Percentiles rank a stretch among this genome's conserved stretches.
Conservation (phyloP, 53 echinoderm and acorn worm genomes). For the Antedon mediterranea region DNA sequence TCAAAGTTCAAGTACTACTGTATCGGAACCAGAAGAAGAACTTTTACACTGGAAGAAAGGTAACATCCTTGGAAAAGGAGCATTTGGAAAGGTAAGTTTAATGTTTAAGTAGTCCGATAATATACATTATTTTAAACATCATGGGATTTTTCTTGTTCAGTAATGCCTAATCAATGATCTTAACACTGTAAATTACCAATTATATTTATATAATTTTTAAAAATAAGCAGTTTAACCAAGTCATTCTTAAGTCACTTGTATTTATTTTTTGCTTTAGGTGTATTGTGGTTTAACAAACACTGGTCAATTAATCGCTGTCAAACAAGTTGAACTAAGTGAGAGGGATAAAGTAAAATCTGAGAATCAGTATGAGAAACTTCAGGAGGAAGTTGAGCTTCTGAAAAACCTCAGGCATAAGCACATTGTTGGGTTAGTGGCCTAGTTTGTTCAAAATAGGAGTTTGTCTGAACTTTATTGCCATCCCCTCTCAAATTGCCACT, state of each 20-base stretch:
- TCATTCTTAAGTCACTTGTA: no score
- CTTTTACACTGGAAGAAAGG: slow-evolving; percentile 95
- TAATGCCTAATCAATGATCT: no score
- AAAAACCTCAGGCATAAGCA: slow-evolving; percentile 81
- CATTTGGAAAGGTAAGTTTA: slow-evolving; percentile 73
- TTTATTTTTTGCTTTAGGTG: slow-evolving; percentile 28
- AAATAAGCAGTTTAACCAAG: neutral
- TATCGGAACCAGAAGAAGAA: slow-evolving; percentile 60
- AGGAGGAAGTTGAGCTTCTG: slow-evolving; percentile 83
- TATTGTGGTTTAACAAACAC: slow-evolving; percentile 87
- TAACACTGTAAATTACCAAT: no score
- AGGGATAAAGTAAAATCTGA: slow-evolving; percentile 62
- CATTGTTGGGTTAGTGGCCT: slow-evolving; percentile 78
- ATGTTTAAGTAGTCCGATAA: no score
- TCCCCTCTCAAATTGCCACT: neutral
- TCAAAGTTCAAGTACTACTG: slow-evolving; percentile 57
- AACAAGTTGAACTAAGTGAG: slow-evolving; percentile 76
- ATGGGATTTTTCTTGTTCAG: no score
- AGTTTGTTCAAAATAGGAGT: neutral
- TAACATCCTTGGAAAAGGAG: slow-evolving; percentile 76
- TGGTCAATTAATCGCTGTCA: slow-evolving; percentile 68
- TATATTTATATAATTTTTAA: neutral
- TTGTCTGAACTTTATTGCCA: neutral
- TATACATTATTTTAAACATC: no score
- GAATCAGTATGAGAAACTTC: slow-evolving; percentile 83